Conservation (phyloP, 2,888 invertebrate genomes). For the Stenurella melanura region DNA sequence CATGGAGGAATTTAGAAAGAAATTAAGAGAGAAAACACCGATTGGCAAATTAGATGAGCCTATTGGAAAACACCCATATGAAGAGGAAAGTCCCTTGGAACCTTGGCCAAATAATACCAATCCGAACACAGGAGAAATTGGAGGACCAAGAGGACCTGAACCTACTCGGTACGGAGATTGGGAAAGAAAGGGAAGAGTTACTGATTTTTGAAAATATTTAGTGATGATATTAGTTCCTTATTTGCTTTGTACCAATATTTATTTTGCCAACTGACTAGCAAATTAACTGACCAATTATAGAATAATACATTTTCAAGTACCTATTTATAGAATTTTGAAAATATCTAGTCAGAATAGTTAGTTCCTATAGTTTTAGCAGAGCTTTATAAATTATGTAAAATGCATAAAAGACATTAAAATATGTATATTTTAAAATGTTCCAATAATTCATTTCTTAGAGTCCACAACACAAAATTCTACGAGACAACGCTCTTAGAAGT, state of each 20-base stretch:
- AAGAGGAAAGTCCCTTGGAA: conserved; percentile 88
- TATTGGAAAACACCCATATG: conserved; percentile 81
- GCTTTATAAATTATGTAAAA: too few species aligned
- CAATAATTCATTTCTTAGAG: too few species aligned
- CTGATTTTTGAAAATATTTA: conserved; percentile 82
- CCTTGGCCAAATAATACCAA: conserved; percentile 92
- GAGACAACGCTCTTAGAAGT: too few species aligned
- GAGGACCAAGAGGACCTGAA: conserved; percentile 97
- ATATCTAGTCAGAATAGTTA: too few species aligned
- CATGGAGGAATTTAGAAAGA: conserved; percentile 83
- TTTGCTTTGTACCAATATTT: not conserved
- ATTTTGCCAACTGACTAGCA: not conserved
- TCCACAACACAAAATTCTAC: too few species aligned
- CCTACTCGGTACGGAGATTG: conserved; percentile 99
- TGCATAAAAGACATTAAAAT: too few species aligned
- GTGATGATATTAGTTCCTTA: not conserved
- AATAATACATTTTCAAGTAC: not conserved
- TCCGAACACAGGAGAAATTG: conserved; percentile 95
- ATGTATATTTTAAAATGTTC: too few species aligned
- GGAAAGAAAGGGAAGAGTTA: conserved; percentile 98
- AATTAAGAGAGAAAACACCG: conserved; percentile 80
- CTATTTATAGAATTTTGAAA: too few species aligned
- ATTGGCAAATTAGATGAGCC: conserved; percentile 87
- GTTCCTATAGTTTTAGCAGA: too few species aligned
- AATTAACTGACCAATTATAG: not conserved